Conservation (phyloP, 2,888 invertebrate species). For the Meloe dianella region DNA sequence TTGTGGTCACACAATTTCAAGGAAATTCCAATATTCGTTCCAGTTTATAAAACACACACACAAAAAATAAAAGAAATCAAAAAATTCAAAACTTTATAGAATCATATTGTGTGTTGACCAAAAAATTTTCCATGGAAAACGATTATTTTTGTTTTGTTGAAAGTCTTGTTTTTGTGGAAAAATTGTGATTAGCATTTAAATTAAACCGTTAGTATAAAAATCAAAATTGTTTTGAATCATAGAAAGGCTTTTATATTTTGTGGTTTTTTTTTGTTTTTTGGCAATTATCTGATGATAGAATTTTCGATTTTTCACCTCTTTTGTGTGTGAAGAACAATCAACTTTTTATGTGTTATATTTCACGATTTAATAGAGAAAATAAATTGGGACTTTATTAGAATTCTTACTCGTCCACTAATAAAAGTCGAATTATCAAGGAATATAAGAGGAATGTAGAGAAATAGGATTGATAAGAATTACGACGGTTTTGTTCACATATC, state of each 20-base stretch:
- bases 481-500: neutral
- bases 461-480: neutral
- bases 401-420: neutral
- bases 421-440: neutral
- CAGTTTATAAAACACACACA: no score
- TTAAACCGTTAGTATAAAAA: neutral
- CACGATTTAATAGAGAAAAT: neutral
- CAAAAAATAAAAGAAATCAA: no score
- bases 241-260: neutral
- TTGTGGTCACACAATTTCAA: neutral
- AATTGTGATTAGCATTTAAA: neutral
- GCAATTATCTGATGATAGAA: neutral
- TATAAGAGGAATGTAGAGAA: neutral
- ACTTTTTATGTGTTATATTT: neutral
- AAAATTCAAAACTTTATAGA: neutral
- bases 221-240: neutral
- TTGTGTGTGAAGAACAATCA: neutral
- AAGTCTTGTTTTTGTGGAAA: neutral
- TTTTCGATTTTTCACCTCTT: neutral
- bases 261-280: neutral
- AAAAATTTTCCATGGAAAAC: neutral
- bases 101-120: neutral
- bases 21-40: neutral
- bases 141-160: neutral
- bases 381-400: slow-evolving; percentile 2